Percentiles rank a stretch among this genome's conserved stretches.
Conservation (phyloP, 2,113 vertebrate genomes). For the Callipepla squamata region DNA sequence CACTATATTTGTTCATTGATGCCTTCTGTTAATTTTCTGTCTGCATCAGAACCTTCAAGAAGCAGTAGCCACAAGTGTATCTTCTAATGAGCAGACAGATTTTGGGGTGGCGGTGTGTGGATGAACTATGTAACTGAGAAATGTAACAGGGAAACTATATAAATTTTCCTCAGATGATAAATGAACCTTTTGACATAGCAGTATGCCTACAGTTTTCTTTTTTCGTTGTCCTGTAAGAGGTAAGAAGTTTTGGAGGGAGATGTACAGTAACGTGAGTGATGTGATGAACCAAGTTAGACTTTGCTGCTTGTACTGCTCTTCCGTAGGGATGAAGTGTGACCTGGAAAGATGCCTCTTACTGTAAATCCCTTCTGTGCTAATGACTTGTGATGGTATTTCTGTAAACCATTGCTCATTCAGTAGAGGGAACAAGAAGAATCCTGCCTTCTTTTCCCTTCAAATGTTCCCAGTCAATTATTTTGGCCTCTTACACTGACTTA, state of each 20-base stretch:
- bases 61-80: neutral
- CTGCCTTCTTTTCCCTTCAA: neutral
- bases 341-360: neutral
- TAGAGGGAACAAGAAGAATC: neutral
- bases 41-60: neutral
- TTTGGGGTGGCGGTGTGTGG: neutral
- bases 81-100: neutral
- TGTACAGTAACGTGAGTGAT: fast-evolving
- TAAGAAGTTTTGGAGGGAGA: neutral
- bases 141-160: neutral
- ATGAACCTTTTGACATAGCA: neutral
- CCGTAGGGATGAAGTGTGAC: neutral
- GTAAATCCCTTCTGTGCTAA: neutral
- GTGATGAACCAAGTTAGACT: neutral
- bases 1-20: neutral
- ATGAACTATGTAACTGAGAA: neutral
- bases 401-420: neutral
- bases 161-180: neutral
- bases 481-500: neutral
- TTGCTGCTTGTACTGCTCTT: neutral
- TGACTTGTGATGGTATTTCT: neutral
- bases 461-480: neutral
- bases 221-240: neutral
- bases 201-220: neutral
- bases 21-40: neutral